phyloP scores from a whole-genome alignment of 2,888 invertebrate species.

The Phengaris arion region DNA sequence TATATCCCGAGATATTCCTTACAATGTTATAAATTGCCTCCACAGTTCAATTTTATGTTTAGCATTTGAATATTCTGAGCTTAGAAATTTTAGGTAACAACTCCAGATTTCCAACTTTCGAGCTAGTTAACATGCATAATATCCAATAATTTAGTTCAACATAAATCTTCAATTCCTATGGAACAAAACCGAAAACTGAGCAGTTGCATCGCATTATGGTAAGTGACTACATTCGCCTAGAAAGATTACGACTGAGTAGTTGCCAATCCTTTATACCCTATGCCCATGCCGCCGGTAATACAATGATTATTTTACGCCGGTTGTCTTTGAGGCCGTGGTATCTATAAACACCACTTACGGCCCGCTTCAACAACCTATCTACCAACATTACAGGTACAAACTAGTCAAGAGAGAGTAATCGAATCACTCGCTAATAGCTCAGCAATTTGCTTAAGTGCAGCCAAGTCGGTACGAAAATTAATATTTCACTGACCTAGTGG shows the following conservation, averaged over 20 bases:
- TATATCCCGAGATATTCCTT: slow-evolving; percentile 34
- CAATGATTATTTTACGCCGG: not conserved
- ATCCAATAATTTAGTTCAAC: too few relatives aligned
- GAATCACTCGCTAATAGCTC: slow-evolving; percentile 30
- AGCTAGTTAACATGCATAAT: not conserved
- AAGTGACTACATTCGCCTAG: too few relatives aligned
- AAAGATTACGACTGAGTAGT: too few relatives aligned
- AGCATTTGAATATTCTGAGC: slow-evolving; percentile 25
- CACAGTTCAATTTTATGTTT: slow-evolving; percentile 32
- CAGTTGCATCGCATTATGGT: too few relatives aligned
- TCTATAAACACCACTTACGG: not conserved
- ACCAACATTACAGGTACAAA: slow-evolving; percentile 8
- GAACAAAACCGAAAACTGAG: too few relatives aligned
- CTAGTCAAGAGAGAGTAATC: slow-evolving; percentile 28
- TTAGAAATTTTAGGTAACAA: slow-evolving; percentile 17
- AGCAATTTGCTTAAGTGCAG: slow-evolving; percentile 36
- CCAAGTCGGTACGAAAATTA: slow-evolving; percentile 32
- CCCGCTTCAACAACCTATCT: too few relatives aligned
- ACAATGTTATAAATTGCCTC: slow-evolving; percentile 35
- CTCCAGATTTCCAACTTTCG: not conserved
- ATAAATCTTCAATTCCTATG: too few relatives aligned
- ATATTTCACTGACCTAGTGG: slow-evolving; percentile 35
- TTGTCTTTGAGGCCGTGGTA: not conserved
- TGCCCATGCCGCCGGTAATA: not conserved
- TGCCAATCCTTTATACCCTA: not conserved